These are phyloP conservation scores for Poecile atricapillus DNA, from an alignment of 2,113 vertebrate species.

Conservation along the genomic window DNA sequence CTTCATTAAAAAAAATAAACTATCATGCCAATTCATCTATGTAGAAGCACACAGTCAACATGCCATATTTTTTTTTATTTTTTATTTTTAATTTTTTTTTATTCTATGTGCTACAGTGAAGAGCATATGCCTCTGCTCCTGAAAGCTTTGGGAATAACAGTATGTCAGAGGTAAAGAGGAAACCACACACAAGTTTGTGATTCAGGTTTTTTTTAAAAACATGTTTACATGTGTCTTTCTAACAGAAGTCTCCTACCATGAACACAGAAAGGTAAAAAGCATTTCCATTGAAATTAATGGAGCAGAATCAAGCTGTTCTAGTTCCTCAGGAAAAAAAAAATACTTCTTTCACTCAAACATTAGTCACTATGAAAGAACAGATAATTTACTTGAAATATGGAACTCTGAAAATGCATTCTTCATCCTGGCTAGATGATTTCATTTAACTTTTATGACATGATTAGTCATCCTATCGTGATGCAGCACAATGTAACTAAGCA, in stretches of 20 bases:
- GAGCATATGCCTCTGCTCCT: background rate
- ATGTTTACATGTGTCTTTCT: background rate
- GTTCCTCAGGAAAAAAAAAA: background rate
- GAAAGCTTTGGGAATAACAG: background rate
- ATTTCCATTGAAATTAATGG: background rate
- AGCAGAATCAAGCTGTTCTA: background rate
- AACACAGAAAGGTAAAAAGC: background rate
- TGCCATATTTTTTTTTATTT: background rate
- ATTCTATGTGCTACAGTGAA: background rate
- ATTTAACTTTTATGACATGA: slow-evolving; percentile 49
- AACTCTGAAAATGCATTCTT: slow-evolving; percentile 29
- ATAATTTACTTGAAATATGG: slow-evolving; percentile 55
- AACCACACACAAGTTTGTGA: background rate
- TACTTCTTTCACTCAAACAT: background rate
- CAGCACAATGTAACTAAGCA: slow-evolving; percentile 14
- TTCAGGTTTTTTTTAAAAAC: background rate
- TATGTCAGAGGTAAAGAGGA: background rate
- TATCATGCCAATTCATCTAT: background rate
- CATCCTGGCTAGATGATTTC: slow-evolving; percentile 26
- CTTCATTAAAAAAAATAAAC: background rate
- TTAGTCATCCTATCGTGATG: slow-evolving; percentile 43
- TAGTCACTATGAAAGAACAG: slow-evolving; percentile 4
- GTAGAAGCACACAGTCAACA: rapidly evolving
- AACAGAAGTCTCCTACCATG: background rate
- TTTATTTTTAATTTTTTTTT: background rate